Conservation (phyloP, 2,113 vertebrate species). For the Apteryx owenii region DNA sequence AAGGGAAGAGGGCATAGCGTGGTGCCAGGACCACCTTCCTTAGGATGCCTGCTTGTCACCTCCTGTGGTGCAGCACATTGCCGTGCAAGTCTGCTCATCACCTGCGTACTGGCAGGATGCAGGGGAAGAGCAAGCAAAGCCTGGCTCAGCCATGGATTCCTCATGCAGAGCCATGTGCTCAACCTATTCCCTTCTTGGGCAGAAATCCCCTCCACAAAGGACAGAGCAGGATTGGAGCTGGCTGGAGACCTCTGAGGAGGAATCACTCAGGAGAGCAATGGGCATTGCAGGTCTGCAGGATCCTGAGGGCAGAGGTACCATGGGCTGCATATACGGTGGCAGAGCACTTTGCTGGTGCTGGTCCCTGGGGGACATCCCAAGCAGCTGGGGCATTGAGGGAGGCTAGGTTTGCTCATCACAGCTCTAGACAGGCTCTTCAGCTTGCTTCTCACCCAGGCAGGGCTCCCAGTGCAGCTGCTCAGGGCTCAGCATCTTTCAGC, state of each 20-base stretch:
- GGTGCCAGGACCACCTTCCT: background rate
- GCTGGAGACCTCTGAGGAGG: background rate
- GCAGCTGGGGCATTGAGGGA: background rate
- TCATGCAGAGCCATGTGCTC: no score
- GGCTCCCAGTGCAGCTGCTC: background rate
- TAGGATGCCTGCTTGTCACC: background rate
- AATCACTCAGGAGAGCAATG: background rate
- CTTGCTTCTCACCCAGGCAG: background rate
- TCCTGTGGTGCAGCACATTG: background rate
- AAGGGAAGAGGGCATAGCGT: no score
- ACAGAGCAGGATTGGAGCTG: background rate
- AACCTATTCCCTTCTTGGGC: background rate
- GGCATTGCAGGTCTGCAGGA: background rate
- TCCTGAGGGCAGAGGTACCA: background rate
- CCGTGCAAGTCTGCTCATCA: accelerated
- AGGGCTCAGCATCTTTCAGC: background rate
- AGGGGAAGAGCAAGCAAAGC: background rate
- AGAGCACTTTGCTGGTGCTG: accelerated
- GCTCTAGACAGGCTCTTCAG: background rate
- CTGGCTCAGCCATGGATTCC: background rate
- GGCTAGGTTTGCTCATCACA: background rate
- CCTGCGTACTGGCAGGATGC: accelerated
- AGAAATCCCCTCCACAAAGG: background rate
- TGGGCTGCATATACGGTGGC: background rate
- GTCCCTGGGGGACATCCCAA: background rate